Conservation (phyloP, 2,113 vertebrate species). For the Panurus biarmicus region DNA sequence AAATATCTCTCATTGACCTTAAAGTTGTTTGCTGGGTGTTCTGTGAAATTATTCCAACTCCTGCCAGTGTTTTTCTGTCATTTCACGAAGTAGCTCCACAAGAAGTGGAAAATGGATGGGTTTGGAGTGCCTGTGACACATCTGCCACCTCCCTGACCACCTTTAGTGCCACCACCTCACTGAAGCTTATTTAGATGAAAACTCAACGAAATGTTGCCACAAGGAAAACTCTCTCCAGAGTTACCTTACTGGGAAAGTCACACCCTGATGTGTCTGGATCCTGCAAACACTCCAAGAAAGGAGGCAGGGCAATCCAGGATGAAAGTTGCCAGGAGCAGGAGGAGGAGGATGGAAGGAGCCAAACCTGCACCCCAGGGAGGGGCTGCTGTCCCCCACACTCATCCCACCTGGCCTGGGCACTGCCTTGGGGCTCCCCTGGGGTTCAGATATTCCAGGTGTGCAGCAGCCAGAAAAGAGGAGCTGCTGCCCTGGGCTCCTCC, state of each 20-base stretch:
- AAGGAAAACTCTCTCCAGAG: background rate
- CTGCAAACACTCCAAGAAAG: background rate
- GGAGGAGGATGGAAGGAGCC: background rate
- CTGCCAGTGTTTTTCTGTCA: background rate
- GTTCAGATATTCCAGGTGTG: accelerated
- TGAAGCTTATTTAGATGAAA: background rate
- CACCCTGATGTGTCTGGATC: accelerated
- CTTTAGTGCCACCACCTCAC: background rate
- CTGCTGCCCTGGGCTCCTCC: background rate
- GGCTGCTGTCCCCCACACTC: background rate
- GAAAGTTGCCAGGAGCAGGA: background rate
- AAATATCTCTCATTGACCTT: background rate
- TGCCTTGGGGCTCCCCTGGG: background rate
- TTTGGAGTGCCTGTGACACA: background rate
- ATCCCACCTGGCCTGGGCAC: background rate
- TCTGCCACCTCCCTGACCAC: background rate
- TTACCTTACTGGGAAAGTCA: background rate
- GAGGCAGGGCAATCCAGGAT: background rate
- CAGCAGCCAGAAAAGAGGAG: background rate
- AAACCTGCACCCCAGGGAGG: background rate
- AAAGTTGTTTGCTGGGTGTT: background rate
- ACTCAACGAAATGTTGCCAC: background rate
- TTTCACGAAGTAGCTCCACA: background rate
- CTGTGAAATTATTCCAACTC: background rate
- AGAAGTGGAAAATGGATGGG: background rate